Evolutionary conservation across 1,140 invertebrate species (phyloP), one percentile per base, ranked within the genome.

Genomic region (Batillaria attramentaria): DNA sequence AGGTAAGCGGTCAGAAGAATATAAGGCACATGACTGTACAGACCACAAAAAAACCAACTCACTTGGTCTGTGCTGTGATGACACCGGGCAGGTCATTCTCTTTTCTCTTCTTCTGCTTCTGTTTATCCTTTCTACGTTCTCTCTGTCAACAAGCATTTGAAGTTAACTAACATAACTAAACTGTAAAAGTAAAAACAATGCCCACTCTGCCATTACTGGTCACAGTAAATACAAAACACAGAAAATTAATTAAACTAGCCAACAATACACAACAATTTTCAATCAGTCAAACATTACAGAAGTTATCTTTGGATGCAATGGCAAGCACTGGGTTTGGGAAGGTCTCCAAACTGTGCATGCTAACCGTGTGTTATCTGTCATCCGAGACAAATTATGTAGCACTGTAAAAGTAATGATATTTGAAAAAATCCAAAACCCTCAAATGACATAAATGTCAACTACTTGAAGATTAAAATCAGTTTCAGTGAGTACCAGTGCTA

Each of bases 11-110:
- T n/a, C n/a, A n/a, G n/a, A n/a, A n/a, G n/a, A n/a, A n/a, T n/a
- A n/a, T n/a, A n/a, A n/a, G n/a, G n/a, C n/a, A n/a, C n/a, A n/a
- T 39, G 35, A 57, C 46, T 6, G 54, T 31, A 31, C 2, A 6
- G n/a, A 46, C 33, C 31, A 41, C 39, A 76, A 41, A 79, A 42
- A 18, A 35, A 57, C 33, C 79, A 28, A 83, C 89, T 81, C 85
- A 90, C 89, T 91, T 90, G 73, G 86, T 89, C 68, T 89, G 88
- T 73, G 84, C 85, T 3, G 98, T 92, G 94, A 99, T 97, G 1
- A 95, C 95, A 83, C 95, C 94, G 0, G 98, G 98, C 80, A 99
- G 94, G 86, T 99, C 97, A 92, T 99, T 98, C 89, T 99, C 98
- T 89, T 99, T 99, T 35, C 96, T 93, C 85, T 97, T 95, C 87